Evolutionary conservation across 2,888 invertebrate species (phyloP).

Genomic region (Cerastis rubricosa): DNA sequence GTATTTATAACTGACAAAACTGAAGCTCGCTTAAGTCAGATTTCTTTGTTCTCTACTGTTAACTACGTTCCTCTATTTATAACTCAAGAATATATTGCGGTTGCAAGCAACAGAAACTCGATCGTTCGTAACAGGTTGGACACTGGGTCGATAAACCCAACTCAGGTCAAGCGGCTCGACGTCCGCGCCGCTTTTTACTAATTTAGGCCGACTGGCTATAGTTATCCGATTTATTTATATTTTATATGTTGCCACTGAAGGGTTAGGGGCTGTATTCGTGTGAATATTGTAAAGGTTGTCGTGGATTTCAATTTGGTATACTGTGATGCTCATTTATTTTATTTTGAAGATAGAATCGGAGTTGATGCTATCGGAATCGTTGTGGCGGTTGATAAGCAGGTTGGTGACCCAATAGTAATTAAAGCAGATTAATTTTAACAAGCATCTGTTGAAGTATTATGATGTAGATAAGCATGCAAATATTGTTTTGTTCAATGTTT

Average conservation of each 20-base stretch:
- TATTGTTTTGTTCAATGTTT: constrained; percentile 5
- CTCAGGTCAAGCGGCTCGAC: constrained; percentile 64
- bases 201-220: constrained; percentile 53
- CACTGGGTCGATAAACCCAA: constrained; percentile 73
- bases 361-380: constrained; percentile 2
- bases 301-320: neutral
- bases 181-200: constrained; percentile 56
- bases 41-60: constrained; percentile 26
- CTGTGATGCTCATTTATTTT: neutral
- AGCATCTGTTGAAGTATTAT: constrained; percentile 4
- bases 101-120: constrained; percentile 49
- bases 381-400: constrained; percentile 13
- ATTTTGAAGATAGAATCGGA: neutral
- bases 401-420: constrained; percentile 14
- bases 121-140: constrained; percentile 57
- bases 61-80: constrained; percentile 29
- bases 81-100: constrained; percentile 46
- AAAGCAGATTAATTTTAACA: constrained; percentile 18
- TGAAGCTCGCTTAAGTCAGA: neutral
- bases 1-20: constrained; percentile 12
- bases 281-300: constrained; percentile 4
- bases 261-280: neutral
- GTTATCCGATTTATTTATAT: constrained; percentile 42
- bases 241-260: constrained; percentile 8
- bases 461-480: constrained; percentile 22